Evolutionary conservation across 2,888 invertebrate genomes (phyloP), one percentile per base, ranked within the genome.

Genomic region (Scotopteryx bipunctaria): DNA sequence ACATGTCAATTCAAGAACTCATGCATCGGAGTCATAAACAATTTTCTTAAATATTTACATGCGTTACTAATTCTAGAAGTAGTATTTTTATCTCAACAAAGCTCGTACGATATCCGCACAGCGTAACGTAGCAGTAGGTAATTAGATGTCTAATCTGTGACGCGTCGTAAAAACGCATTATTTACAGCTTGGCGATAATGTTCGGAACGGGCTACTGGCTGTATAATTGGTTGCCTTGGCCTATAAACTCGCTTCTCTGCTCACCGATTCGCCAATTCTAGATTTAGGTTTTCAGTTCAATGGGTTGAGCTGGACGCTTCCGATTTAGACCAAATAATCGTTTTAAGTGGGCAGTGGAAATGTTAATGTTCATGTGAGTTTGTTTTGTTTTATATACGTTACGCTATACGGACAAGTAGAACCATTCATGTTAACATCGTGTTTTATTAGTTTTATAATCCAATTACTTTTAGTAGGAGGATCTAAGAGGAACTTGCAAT

Each of bases 271-370:
- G 84, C 81, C 86, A 86, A 83, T 86, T 88, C 86, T 85, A 86
- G 86, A 89, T 87, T 87, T 88, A 87, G 89, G 89, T 89, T 88
- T 89, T 82, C 86, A 86, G 89, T 76, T 86, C 87, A 89, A 73
- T 82, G 75, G 84, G 84, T 85, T 86, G 83, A 69, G 60, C 61
- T 73, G 71, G 73, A 71, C 70, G 76, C 77, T 83, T 84, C 80
- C 81, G 75, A 82, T 73, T 64, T 68, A 56, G 59, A 61, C 47
- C 14, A 51, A 52, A 52, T 46, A 16, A 29, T 47, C 4, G 25
- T 36, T 46, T 41, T 21, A 52, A 31, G 29, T 42, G 9, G 46
- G 29, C 27, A 47, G 23, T 5, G 14, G 11, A 27, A 15, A 19
- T 13, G 8, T 11, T 38, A 27, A 8, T 17, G 1, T 16, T 19